A percentile compares a stretch with the other conserved stretches of the same genome.
These are phyloP conservation scores for Xenopus laevis DNA, from an alignment of 2,113 vertebrate genomes.

Conservation along the genomic window DNA sequence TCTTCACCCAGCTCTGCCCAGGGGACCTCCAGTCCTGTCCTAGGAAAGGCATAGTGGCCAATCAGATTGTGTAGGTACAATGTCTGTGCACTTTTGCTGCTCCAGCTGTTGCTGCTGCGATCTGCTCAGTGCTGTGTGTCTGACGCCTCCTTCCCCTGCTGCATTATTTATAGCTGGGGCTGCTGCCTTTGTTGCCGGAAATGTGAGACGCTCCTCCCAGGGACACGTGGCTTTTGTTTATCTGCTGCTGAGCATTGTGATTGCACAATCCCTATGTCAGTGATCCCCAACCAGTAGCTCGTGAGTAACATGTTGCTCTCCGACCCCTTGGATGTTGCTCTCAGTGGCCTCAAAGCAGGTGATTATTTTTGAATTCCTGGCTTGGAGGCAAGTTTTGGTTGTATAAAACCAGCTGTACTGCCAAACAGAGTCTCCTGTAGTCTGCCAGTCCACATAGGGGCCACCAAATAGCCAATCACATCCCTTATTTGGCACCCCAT, in stretches of 20 bases:
- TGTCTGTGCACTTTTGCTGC: background rate
- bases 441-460: no score
- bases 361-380: no score
- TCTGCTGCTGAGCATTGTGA: slow-evolving; percentile 26
- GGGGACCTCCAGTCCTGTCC: slow-evolving; percentile 79
- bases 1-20: slow-evolving; percentile 76
- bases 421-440: no score
- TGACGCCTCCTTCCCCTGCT: slow-evolving; percentile 53
- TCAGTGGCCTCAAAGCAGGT: no score
- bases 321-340: no score
- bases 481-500: no score
- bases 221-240: slow-evolving; percentile 96
- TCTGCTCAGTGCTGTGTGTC: slow-evolving; percentile 24
- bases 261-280: slow-evolving; percentile 50
- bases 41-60: slow-evolving; percentile 66
- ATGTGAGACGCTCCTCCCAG: slow-evolving; percentile 37
- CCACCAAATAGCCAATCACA: no score
- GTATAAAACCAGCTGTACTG: no score
- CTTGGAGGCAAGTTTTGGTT: no score
- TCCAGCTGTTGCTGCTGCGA: background rate
- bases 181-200: slow-evolving; percentile 82
- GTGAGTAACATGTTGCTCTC: no score
- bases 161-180: slow-evolving; percentile 72
- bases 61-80: background rate
- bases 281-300: no score